These are phyloP conservation scores for Lutjanus campechanus DNA, from an alignment of 2,797 vertebrate species.

Conservation along the genomic window DNA sequence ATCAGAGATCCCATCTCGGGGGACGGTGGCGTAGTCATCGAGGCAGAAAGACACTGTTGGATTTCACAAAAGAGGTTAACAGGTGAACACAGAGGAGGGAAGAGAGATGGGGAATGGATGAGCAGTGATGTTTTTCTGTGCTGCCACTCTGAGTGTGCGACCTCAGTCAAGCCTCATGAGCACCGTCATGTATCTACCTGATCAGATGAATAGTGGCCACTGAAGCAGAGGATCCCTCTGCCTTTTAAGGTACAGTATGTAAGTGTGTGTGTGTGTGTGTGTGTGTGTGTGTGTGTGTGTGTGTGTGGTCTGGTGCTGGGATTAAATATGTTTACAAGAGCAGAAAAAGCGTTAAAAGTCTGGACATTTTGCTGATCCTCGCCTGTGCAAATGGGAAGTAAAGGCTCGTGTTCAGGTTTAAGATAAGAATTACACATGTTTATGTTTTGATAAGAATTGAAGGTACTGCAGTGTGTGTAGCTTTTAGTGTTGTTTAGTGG, in stretches of 20 bases:
- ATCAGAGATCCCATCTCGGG: conserved; percentile 74
- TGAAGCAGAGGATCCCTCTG: conserved; percentile 46
- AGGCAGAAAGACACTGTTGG: conserved; percentile 64
- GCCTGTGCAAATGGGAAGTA: background rate
- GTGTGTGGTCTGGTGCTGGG: background rate
- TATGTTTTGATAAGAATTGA: background rate
- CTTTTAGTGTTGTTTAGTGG: background rate
- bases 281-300: background rate
- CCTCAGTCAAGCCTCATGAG: conserved; percentile 68
- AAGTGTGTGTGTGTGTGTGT: background rate
- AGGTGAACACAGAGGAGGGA: conserved; percentile 66
- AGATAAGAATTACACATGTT: background rate
- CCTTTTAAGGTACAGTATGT: conserved; percentile 14
- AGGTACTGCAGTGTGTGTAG: background rate
- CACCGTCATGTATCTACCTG: conserved; percentile 65
- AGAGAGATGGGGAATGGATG: conserved; percentile 73
- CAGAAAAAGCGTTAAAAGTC: conserved; percentile 9
- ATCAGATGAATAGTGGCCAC: conserved; percentile 57
- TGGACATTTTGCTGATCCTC: conserved; percentile 7
- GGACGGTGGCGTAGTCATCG: conserved; percentile 49
- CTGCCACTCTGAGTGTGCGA: conserved; percentile 46
- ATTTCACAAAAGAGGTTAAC: conserved; percentile 77
- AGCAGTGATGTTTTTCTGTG: conserved; percentile 61
- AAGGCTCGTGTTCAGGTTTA: background rate
- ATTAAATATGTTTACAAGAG: conserved; percentile 36